Base-by-base conservation (phyloP, 2,888 invertebrate species). In the Morpho helenor region DNA sequence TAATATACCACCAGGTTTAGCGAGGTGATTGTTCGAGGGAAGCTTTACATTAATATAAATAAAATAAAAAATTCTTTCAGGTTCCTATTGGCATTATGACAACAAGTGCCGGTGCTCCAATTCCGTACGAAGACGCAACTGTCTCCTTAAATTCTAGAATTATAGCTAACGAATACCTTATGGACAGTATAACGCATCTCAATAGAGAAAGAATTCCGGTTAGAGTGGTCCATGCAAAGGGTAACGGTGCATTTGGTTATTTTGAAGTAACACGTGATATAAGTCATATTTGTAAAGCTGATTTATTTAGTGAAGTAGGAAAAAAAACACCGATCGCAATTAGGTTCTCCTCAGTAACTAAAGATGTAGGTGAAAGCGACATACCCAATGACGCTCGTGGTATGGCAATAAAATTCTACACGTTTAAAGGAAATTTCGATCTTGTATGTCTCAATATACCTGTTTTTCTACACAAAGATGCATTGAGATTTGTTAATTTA, bases 171-270 rank as follows among this genome's bases (percentile, higher is more conserved):
- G 93, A 93, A 64, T 93, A 93, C 51, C 94, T 93, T 65, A 75
- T 96, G 61, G 96, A 96, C 68, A 94, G 95, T 71, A 80, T 96
- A 61, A 91, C 95, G 0, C 95, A 97, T 76, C 96, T 98, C 69
- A 93, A 94, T 72, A 91, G 97, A 16, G 98, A 98, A 81, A 92
- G 98, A 57, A 98, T 98, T 68, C 98, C 98, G 0, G 98, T 98
- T 79, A 92, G 98, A 63, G 95, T 97, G 0, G 97, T 97, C 1
- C 98, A 98, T 77, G 98, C 98, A 0, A 98, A 98, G 83, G 98
- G 97, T 60, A 96, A 95, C 43, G 97, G 96, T 9, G 96, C 96
- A 2, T 96, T 95, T 77, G 96, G 95, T 0, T 95, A 95, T 73
- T 96, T 97, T 69, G 95, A 96, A 83, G 94, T 96, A 7, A 96